Evolutionary conservation across 1,140 invertebrate species (phyloP).

Genomic region (Geopemphigus sp.): DNA sequence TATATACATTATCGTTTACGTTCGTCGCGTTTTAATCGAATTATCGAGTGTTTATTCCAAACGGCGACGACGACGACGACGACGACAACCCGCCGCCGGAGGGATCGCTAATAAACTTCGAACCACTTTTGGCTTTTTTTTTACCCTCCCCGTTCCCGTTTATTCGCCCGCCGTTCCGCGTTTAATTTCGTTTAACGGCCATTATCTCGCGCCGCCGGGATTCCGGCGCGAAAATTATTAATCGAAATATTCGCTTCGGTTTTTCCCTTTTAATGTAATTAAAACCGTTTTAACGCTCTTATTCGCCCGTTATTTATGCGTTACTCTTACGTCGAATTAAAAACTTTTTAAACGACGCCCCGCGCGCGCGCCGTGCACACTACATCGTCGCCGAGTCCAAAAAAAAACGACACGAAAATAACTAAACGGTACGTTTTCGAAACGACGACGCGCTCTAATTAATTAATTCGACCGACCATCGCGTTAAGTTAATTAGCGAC

Average conservation of each 20-base stretch:
- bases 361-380: no score
- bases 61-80: neutral
- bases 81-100: no score
- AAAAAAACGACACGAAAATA: neutral
- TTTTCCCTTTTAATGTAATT: slow-evolving; percentile 48
- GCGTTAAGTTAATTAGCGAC: slow-evolving; percentile 41
- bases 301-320: slow-evolving; percentile 38
- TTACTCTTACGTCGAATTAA: slow-evolving; percentile 48
- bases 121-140: slow-evolving; percentile 19
- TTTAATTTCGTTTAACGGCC: slow-evolving; percentile 30
- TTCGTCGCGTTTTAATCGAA: slow-evolving; percentile 27
- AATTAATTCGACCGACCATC: slow-evolving; percentile 39
- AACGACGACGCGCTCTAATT: neutral
- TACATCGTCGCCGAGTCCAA: neutral
- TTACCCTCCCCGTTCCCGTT: neutral
- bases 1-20: neutral
- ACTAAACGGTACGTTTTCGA: neutral
- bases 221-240: slow-evolving; percentile 39
- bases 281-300: slow-evolving; percentile 46
- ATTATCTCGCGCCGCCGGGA: neutral
- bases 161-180: neutral
- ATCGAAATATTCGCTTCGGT: slow-evolving; percentile 29
- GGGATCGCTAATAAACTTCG: slow-evolving; percentile 15
- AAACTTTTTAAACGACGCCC: slow-evolving; percentile 44
- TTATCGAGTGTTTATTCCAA: slow-evolving; percentile 25